Base-by-base conservation (phyloP, 2,113 vertebrate species). In the Glareola pratincola region DNA sequence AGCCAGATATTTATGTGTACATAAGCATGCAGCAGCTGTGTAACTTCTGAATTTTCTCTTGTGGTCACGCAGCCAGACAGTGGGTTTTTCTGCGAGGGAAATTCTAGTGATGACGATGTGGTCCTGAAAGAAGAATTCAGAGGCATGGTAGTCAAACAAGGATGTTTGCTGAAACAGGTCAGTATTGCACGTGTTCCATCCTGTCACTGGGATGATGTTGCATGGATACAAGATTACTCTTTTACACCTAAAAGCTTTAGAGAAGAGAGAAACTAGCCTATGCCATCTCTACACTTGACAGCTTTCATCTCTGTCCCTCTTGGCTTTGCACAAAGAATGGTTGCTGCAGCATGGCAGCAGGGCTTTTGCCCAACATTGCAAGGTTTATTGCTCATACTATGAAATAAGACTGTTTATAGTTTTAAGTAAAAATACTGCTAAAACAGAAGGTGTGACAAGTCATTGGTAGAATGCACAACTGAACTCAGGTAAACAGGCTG, bases 141-240 rank as follows among this genome's bases (percentile, higher is more conserved):
- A 98, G 99, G 99, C 22, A 97, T 98, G n/a, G 98, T 99, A 85
- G 95, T 99, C 32, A 99, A 99, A 93, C 99, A 99, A 85, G 99
- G 99, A 51, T 99, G 99, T 86, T 97, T 99, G 91, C 97, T 99
- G 62, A 99, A 99, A 97, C 99, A 99, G 99, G 99, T 99, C 43
- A 96, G 97, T 96, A 53, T 53, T 73, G 17, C 19, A 30, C 5
- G 1, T 20, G 16, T 78, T 66, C 43, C 8, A 5, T 75, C 14
- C n/a, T 85, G 26, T 76, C 50, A 47, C 32, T 67, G 85, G 27
- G 73, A 34, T 66, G 26, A 72, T 85, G 19, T 53, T 78, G n/a
- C 48, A 6, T 8, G 29, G 34, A 37, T 63, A 34, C 32, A 75
- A 78, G 47, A 54, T 39, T 48, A 69, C 11, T 30, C 19, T 81